Conservation (phyloP, 2,888 invertebrate species). For the Rhamphomyia laevipes region DNA sequence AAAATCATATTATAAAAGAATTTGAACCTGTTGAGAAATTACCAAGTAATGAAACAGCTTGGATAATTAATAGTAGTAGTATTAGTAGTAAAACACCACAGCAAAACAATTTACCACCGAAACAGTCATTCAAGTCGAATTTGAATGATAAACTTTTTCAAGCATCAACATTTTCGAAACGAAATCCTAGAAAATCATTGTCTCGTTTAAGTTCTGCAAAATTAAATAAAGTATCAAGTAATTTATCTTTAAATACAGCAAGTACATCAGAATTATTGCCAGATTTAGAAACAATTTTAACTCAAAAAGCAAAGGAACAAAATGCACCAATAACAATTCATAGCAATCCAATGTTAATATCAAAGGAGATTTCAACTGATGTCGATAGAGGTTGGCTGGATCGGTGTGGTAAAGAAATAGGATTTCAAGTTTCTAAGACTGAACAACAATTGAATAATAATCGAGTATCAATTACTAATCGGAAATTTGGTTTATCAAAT, state of each 20-base stretch:
- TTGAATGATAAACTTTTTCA: slow-evolving; percentile 53
- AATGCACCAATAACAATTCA: slow-evolving; percentile 11
- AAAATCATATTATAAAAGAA: slow-evolving; percentile 23
- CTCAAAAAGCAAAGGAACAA: slow-evolving; percentile 27
- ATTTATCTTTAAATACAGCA: slow-evolving; percentile 6
- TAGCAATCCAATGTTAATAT: slow-evolving; percentile 5
- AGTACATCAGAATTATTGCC: slow-evolving; percentile 21
- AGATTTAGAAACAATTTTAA: slow-evolving; percentile 35
- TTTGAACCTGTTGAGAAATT: slow-evolving; percentile 27
- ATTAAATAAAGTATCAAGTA: slow-evolving; percentile 20
- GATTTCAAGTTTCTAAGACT: slow-evolving; percentile 4
- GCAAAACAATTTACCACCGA: slow-evolving; percentile 11
- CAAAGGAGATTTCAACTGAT: slow-evolving; percentile 17
- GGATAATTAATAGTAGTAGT: slow-evolving; percentile 35
- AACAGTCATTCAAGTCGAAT: slow-evolving; percentile 20
- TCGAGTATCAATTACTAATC: slow-evolving; percentile 14
- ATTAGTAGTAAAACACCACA: slow-evolving; percentile 25
- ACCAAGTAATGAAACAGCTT: slow-evolving; percentile 37
- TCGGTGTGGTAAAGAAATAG: slow-evolving; percentile 21
- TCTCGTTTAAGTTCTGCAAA: slow-evolving; percentile 23
- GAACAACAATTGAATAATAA: not conserved
- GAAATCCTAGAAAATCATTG: slow-evolving; percentile 64
- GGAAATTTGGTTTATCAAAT: slow-evolving; percentile 37
- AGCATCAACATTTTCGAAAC: slow-evolving; percentile 52
- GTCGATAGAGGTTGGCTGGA: slow-evolving; percentile 48